Conservation (phyloP, 2,888 invertebrate genomes). For the Ethmia dodecea region DNA sequence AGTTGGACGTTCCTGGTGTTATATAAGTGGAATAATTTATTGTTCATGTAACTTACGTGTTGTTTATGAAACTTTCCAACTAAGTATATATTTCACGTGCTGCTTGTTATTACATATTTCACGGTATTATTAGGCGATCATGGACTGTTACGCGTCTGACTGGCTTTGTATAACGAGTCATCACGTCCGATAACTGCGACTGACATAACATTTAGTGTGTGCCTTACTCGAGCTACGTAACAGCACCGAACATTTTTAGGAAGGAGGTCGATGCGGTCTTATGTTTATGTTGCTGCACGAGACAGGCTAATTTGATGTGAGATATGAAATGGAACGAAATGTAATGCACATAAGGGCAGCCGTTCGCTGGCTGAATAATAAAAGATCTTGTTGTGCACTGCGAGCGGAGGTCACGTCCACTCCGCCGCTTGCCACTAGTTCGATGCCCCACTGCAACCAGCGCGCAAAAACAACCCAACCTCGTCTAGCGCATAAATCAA, state of each 20-base stretch:
- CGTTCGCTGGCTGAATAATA: slow-evolving; percentile 51
- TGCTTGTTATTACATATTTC: slow-evolving; percentile 31
- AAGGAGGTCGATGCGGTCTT: too few species aligned
- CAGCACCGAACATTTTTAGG: background rate
- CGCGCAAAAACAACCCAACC: slow-evolving; percentile 15
- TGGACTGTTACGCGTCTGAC: slow-evolving; percentile 26
- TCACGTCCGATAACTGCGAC: slow-evolving; percentile 26
- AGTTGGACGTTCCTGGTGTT: too few species aligned
- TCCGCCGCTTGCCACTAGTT: slow-evolving; percentile 33
- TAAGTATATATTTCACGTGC: slow-evolving; percentile 1
- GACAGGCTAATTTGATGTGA: slow-evolving; percentile 29
- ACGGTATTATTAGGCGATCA: slow-evolving; percentile 34
- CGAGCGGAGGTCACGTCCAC: slow-evolving; percentile 58
- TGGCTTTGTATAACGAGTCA: slow-evolving; percentile 30
- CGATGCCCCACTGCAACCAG: slow-evolving; percentile 35
- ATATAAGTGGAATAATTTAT: too few species aligned
- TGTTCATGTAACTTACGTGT: slow-evolving; percentile 3
- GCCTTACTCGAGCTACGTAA: background rate
- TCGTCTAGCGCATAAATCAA: slow-evolving; percentile 17
- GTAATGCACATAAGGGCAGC: slow-evolving; percentile 34
- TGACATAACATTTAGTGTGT: slow-evolving; percentile 17
- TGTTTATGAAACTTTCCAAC: slow-evolving; percentile 11
- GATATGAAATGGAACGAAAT: slow-evolving; percentile 25
- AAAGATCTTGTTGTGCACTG: slow-evolving; percentile 45
- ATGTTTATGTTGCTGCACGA: slow-evolving; percentile 12